A percentile compares a stretch with the other conserved stretches of the same genome.
Evolutionary conservation across 2,113 vertebrate species (phyloP).

Genomic region (Phaetusa simplex): DNA sequence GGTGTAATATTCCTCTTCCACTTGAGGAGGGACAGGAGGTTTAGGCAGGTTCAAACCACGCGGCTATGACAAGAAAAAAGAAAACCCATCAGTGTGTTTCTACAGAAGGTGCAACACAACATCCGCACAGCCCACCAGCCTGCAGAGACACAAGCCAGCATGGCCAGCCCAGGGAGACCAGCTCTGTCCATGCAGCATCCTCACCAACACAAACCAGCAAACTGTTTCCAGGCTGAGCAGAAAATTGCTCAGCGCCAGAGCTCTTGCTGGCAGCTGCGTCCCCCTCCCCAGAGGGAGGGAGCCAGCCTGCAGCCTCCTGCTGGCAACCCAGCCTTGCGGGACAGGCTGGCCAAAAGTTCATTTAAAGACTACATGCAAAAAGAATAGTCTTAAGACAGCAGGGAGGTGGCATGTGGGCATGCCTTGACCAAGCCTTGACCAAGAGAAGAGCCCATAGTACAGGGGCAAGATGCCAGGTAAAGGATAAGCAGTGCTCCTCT

Average conservation of each 20-base stretch:
- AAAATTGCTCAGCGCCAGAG: background rate
- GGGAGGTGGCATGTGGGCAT: accelerated
- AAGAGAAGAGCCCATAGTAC: background rate
- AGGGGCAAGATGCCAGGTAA: background rate
- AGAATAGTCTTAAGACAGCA: background rate
- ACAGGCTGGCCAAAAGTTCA: background rate
- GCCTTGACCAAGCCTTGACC: background rate
- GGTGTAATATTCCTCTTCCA: constrained; percentile 97
- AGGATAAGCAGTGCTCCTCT: background rate
- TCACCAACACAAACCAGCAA: background rate
- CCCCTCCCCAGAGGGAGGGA: background rate
- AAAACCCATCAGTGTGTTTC: background rate
- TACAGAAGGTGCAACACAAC: background rate
- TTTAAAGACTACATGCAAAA: background rate
- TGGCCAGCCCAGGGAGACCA: background rate
- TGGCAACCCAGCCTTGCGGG: background rate
- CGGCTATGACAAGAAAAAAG: constrained; percentile 75
- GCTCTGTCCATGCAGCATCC: background rate
- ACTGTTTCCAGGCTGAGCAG: background rate
- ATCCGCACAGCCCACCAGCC: background rate
- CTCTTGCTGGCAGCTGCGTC: background rate
- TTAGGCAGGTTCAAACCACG: constrained; percentile 92
- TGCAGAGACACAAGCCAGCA: background rate
- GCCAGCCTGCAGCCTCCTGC: background rate
- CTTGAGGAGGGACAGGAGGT: constrained; percentile 91